Percentiles rank a stretch among this genome's conserved stretches.
phyloP scores from a whole-genome alignment of 1,140 invertebrate species.

The Aphaenogaster ashmeadi region DNA sequence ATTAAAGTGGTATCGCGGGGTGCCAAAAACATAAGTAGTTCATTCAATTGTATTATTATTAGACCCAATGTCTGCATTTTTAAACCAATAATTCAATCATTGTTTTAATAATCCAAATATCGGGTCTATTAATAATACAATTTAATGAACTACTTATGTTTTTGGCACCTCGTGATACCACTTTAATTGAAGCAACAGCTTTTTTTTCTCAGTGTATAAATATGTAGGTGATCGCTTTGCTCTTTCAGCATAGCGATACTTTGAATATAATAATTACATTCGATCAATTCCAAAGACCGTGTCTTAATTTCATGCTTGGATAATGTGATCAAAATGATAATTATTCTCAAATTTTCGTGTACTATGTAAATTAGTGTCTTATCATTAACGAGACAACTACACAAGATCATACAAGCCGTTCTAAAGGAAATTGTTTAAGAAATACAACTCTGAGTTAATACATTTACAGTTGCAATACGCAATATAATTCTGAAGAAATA shows the following conservation, averaged over 20 bases:
- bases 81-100: too few relatives aligned
- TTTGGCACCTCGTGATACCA: too few relatives aligned
- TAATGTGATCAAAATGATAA: slow-evolving; percentile 3
- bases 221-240: neutral
- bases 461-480: neutral
- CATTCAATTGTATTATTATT: too few relatives aligned
- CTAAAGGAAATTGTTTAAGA: neutral
- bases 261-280: slow-evolving; percentile 12
- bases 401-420: neutral
- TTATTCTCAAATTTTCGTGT: neutral
- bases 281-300: neutral
- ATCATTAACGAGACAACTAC: neutral
- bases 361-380: neutral
- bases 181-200: too few relatives aligned
- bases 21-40: too few relatives aligned
- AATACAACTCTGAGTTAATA: neutral
- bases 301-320: neutral
- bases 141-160: too few relatives aligned
- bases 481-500: neutral
- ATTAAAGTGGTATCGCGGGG: too few relatives aligned
- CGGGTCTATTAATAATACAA: too few relatives aligned
- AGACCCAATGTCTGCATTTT: too few relatives aligned
- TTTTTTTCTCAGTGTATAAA: neutral
- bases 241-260: neutral
- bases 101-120: too few relatives aligned